A percentile compares a stretch with the other conserved stretches of the same genome.
Evolutionary conservation across 2,113 vertebrate species (phyloP).

Genomic region (Onychostoma macrolepis): DNA sequence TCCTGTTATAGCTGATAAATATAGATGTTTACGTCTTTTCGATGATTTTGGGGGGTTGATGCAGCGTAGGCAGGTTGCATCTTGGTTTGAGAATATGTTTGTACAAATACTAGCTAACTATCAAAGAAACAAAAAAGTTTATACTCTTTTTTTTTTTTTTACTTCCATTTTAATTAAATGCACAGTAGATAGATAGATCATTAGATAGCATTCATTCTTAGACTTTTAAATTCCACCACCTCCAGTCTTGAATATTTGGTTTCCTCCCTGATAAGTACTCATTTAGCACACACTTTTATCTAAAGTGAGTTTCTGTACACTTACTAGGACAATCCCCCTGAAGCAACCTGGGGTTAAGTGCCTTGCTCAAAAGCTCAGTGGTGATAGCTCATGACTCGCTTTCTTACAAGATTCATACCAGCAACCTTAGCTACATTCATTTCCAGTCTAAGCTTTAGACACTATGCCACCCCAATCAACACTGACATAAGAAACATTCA

Average conservation of each 20-base stretch:
- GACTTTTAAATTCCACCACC: neutral
- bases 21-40: constrained; percentile 27
- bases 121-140: neutral
- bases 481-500: neutral
- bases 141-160: neutral
- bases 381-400: neutral
- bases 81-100: neutral
- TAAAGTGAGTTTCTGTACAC: neutral
- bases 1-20: constrained; percentile 34
- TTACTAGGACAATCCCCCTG: neutral
- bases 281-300: neutral
- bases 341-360: neutral
- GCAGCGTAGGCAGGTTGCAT: neutral
- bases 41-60: neutral
- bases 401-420: neutral
- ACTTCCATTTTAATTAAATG: too few species aligned
- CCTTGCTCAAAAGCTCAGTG: neutral
- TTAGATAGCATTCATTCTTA: neutral
- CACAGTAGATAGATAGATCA: neutral
- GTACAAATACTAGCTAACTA: neutral
- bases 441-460: neutral
- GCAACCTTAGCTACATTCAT: neutral
- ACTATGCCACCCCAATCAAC: neutral
- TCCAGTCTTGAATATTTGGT: neutral
- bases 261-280: neutral